Evolutionary conservation across 2,888 invertebrate genomes (phyloP).

Genomic region (Drosophila gaucha): DNA sequence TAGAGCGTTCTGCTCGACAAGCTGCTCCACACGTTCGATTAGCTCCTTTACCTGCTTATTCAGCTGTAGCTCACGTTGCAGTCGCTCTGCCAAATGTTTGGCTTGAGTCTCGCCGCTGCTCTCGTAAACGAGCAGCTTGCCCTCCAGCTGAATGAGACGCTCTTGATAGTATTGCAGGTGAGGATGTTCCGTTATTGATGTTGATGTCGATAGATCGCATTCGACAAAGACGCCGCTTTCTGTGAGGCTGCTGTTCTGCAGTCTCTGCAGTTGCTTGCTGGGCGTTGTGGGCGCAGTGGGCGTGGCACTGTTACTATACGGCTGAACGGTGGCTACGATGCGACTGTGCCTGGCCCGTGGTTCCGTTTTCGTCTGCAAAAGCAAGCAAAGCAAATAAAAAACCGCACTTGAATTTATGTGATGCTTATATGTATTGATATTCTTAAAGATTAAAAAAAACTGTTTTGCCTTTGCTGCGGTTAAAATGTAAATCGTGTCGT

Average conservation of each 20-base stretch:
- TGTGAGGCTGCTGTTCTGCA: conserved; percentile 86
- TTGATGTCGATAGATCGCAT: conserved; percentile 82
- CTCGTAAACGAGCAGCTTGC: conserved; percentile 88
- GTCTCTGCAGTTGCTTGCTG: conserved; percentile 36
- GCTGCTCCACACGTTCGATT: conserved; percentile 86
- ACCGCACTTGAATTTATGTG: conserved; percentile 51
- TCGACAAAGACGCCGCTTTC: conserved; percentile 92
- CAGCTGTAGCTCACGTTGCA: conserved; percentile 88
- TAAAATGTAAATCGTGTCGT: conserved; percentile 20
- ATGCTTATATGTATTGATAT: not conserved
- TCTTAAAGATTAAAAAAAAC: conserved; percentile 21
- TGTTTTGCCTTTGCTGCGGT: conserved; percentile 10
- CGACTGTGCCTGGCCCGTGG: conserved; percentile 75
- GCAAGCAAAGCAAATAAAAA: conserved; percentile 1
- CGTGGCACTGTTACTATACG: conserved; percentile 85
- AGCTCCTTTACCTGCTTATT: conserved; percentile 85
- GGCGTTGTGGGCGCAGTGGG: conserved; percentile 63
- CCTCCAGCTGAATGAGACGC: conserved; percentile 88
- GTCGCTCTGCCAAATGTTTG: conserved; percentile 87
- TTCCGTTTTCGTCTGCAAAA: conserved; percentile 64
- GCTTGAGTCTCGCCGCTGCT: conserved; percentile 88
- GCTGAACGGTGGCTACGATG: conserved; percentile 89
- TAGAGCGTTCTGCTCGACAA: conserved; percentile 87
- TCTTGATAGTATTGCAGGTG: conserved; percentile 88
- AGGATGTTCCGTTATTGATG: conserved; percentile 85